These are phyloP conservation scores for Macrosteles quadrilineatus DNA, from an alignment of 1,140 invertebrate genomes.

Conservation along the genomic window DNA sequence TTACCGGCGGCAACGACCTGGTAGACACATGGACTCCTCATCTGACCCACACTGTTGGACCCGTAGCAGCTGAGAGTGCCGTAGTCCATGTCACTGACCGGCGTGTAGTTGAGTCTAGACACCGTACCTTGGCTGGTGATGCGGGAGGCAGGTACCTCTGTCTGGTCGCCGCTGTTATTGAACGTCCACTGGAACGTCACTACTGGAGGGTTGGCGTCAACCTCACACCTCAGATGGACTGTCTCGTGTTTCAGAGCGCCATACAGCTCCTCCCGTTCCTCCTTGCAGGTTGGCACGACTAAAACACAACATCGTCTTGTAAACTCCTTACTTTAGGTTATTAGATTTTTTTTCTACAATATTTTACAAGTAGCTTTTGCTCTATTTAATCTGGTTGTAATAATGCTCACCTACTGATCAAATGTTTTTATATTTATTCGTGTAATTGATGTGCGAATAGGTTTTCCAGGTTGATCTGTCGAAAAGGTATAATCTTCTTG, in stretches of 20 bases:
- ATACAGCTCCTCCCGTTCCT: conserved; percentile 69
- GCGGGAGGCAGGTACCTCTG: conserved; percentile 67
- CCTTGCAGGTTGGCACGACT: conserved; percentile 81
- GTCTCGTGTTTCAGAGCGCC: conserved; percentile 85
- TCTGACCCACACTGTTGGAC: conserved; percentile 76
- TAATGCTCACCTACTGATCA: no score
- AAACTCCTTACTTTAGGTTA: no score
- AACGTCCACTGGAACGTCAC: conserved; percentile 86
- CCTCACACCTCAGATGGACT: conserved; percentile 76
- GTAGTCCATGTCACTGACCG: conserved; percentile 82
- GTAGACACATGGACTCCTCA: conserved; percentile 82
- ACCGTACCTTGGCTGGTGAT: conserved; percentile 65
- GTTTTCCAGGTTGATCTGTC: no score
- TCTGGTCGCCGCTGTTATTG: conserved; percentile 82
- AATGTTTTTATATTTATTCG: no score
- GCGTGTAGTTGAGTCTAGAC: conserved; percentile 82
- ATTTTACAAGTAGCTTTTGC: no score
- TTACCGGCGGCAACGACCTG: conserved; percentile 78
- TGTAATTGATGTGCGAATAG: no score
- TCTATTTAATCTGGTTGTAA: no score
- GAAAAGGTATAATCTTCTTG: no score
- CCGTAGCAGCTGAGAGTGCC: conserved; percentile 85
- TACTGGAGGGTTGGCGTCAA: conserved; percentile 80
- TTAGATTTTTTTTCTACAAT: no score
- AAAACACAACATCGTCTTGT: no score